phyloP scores from a whole-genome alignment of 1,140 invertebrate genomes.

The Diabrotica virgifera region DNA sequence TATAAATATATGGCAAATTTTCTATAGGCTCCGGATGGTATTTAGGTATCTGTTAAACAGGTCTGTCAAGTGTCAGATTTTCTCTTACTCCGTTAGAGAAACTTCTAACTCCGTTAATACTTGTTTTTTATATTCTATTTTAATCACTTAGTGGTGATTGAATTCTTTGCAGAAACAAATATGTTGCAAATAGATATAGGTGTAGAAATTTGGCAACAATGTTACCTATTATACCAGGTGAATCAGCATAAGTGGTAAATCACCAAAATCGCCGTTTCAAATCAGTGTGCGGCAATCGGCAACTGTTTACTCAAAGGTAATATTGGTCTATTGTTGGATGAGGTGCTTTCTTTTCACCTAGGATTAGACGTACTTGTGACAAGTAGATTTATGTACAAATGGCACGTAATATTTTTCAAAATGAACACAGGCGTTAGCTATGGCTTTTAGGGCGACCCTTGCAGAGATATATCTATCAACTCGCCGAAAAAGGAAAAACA shows the following conservation, averaged over 20 bases:
- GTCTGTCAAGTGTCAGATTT: too few relatives aligned
- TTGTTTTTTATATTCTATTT: too few relatives aligned
- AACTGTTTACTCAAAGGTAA: slow-evolving; percentile 41
- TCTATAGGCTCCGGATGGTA: too few relatives aligned
- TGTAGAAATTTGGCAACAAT: slow-evolving; percentile 7
- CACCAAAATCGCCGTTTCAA: slow-evolving; percentile 27
- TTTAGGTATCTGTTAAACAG: too few relatives aligned
- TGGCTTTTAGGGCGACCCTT: slow-evolving; percentile 21
- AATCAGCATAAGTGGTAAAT: slow-evolving; percentile 40
- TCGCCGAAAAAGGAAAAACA: slow-evolving; percentile 12
- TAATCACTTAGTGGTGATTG: too few relatives aligned
- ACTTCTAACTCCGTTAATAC: too few relatives aligned
- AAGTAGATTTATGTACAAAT: slow-evolving; percentile 41
- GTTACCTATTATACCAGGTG: slow-evolving; percentile 28
- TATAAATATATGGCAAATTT: too few relatives aligned
- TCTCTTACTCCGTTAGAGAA: too few relatives aligned
- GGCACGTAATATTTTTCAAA: slow-evolving; percentile 22
- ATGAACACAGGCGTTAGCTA: slow-evolving; percentile 26
- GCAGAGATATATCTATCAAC: slow-evolving; percentile 18
- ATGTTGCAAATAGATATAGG: too few relatives aligned
- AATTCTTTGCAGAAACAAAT: too few relatives aligned
- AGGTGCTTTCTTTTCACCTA: slow-evolving; percentile 29
- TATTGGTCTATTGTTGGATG: slow-evolving; percentile 26
- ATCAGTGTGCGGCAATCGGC: slow-evolving; percentile 34
- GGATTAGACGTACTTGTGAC: slow-evolving; percentile 36